Evolutionary conservation across 2,888 invertebrate genomes (phyloP).

Genomic region (Ophion ellenae): DNA sequence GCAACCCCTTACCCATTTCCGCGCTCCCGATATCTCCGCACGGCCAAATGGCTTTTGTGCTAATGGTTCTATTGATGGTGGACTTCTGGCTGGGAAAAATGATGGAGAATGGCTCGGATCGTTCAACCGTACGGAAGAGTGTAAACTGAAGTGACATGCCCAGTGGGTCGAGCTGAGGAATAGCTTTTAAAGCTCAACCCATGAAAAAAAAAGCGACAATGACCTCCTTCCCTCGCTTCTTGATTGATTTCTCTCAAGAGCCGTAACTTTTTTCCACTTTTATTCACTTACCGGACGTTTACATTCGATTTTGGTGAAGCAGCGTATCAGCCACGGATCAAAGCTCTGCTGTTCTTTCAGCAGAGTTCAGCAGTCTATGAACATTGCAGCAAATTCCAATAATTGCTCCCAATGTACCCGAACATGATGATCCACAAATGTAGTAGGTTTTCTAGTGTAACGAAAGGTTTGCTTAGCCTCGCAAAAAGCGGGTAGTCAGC

Average conservation of each 20-base stretch:
- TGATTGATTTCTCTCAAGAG: not conserved
- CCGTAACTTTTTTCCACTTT: not conserved
- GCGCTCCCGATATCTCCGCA: constrained; percentile 62
- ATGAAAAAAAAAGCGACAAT: constrained; percentile 15
- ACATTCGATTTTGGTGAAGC: not conserved
- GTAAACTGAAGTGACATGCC: constrained; percentile 35
- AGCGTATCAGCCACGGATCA: not conserved
- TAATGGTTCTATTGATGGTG: constrained; percentile 70
- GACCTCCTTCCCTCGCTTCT: not conserved
- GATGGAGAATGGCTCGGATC: constrained; percentile 30
- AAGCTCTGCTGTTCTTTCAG: not conserved
- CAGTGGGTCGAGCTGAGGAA: constrained; percentile 20
- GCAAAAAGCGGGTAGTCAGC: not conserved
- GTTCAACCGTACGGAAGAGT: constrained; percentile 14
- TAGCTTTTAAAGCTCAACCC: constrained; percentile 1
- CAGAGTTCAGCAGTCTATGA: too few relatives aligned
- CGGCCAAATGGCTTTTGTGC: constrained; percentile 65
- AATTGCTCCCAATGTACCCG: not conserved
- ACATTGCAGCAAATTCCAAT: not conserved
- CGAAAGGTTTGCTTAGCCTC: not conserved
- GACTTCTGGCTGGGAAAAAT: constrained; percentile 42
- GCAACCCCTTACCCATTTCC: constrained; percentile 31
- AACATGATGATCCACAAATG: not conserved
- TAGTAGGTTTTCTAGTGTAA: not conserved
- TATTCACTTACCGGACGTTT: not conserved